A percentile compares a stretch with the other conserved stretches of the same genome.
phyloP scores from a whole-genome alignment of 2,888 invertebrate species.

The Furcula furcula region DNA sequence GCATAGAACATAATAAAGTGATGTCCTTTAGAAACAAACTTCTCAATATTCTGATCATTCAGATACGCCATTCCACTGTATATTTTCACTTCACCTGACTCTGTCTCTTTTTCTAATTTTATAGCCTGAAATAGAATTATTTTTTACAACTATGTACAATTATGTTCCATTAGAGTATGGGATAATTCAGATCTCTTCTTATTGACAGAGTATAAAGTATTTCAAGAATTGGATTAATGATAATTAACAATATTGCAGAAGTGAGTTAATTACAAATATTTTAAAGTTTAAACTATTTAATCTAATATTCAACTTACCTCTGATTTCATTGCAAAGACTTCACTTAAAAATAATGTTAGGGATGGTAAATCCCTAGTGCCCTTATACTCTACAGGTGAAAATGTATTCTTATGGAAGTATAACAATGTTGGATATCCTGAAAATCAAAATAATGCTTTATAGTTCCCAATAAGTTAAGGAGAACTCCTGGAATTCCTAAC shows the following conservation, averaged over 20 bases:
- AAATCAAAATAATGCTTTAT: constrained; percentile 31
- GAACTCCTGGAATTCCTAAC: too few relatives aligned
- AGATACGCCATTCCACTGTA: constrained; percentile 86
- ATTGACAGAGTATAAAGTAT: too few relatives aligned
- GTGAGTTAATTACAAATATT: too few relatives aligned
- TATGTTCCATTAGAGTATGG: too few relatives aligned
- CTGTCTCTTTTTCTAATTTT: constrained; percentile 25
- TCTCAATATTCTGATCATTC: constrained; percentile 88
- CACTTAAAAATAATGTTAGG: constrained; percentile 88
- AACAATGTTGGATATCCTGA: constrained; percentile 85
- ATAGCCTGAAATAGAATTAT: constrained; percentile 33
- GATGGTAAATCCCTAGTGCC: constrained; percentile 90
- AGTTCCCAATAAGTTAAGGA: too few relatives aligned
- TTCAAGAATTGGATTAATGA: too few relatives aligned
- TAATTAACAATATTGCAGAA: too few relatives aligned
- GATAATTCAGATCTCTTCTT: too few relatives aligned
- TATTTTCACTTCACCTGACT: constrained; percentile 75
- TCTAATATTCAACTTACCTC: too few relatives aligned
- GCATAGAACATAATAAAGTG: constrained; percentile 96
- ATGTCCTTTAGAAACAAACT: constrained; percentile 86
- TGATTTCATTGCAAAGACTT: constrained; percentile 70
- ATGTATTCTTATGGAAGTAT: constrained; percentile 87
- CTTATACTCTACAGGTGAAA: constrained; percentile 87
- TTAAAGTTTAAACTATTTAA: too few relatives aligned
- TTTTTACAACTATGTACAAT: too few relatives aligned